phyloP scores from a whole-genome alignment of 2,888 invertebrate genomes.

The Stomorhina lunata region DNA sequence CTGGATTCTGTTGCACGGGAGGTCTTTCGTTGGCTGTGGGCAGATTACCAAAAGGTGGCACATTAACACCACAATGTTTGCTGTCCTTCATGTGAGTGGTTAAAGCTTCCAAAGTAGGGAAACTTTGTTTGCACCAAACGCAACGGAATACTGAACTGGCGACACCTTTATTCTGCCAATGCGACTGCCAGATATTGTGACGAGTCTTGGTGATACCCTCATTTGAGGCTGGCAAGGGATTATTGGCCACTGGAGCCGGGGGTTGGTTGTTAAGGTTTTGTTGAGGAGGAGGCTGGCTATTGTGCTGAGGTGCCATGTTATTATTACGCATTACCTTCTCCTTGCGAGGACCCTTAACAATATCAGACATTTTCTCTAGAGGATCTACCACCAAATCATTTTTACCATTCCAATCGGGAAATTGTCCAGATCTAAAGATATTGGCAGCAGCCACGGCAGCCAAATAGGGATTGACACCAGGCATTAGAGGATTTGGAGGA shows the following conservation, averaged over 20 bases:
- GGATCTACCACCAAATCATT: slow-evolving; percentile 90
- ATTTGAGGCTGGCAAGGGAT: slow-evolving; percentile 65
- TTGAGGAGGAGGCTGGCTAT: slow-evolving; percentile 71
- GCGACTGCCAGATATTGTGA: slow-evolving; percentile 97
- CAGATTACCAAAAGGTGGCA: slow-evolving; percentile 83
- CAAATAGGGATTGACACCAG: slow-evolving; percentile 90
- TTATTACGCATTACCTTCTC: slow-evolving; percentile 80
- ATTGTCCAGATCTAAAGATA: slow-evolving; percentile 86
- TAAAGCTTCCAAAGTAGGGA: slow-evolving; percentile 95
- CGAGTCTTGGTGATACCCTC: slow-evolving; percentile 82
- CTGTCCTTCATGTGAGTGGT: slow-evolving; percentile 99
- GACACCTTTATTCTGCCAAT: slow-evolving; percentile 97
- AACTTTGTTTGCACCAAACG: slow-evolving; percentile 99
- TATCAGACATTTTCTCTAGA: slow-evolving; percentile 93
- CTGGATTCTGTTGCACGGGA: slow-evolving; percentile 62
- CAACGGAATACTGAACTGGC: slow-evolving; percentile 97
- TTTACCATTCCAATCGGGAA: slow-evolving; percentile 87
- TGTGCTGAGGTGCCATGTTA: slow-evolving; percentile 31
- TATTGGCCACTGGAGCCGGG: slow-evolving; percentile 77
- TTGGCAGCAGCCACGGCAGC: slow-evolving; percentile 89
- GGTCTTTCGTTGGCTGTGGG: slow-evolving; percentile 70
- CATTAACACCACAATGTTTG: slow-evolving; percentile 95
- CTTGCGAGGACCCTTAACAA: slow-evolving; percentile 87
- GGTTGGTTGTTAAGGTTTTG: slow-evolving; percentile 74
- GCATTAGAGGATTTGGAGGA: slow-evolving; percentile 87